phyloP scores from a whole-genome alignment of 2,113 vertebrate species.

The Platycercus adscitus region DNA sequence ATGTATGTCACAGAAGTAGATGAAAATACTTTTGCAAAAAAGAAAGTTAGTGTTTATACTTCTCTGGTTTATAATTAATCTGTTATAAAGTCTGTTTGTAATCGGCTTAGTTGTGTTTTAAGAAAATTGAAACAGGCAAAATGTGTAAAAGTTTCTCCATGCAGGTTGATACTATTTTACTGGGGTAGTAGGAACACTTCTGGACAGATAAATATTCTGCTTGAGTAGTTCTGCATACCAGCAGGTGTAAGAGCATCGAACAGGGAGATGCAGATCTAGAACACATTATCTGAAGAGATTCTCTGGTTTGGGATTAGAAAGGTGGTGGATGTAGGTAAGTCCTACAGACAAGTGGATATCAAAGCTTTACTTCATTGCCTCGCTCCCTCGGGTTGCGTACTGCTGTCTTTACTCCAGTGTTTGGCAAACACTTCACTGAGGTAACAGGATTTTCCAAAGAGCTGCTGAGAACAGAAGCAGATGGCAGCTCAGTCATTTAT shows the following conservation, averaged over 20 bases:
- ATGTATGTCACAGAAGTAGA: background rate
- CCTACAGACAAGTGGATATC: background rate
- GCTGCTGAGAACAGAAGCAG: background rate
- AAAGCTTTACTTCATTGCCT: background rate
- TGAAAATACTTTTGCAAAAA: background rate
- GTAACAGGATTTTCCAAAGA: background rate
- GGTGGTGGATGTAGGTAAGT: background rate
- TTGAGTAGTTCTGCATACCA: background rate
- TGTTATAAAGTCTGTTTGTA: background rate
- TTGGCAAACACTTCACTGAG: background rate
- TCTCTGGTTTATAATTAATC: background rate
- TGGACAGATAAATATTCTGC: background rate
- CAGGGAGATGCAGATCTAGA: background rate
- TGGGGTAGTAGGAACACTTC: background rate
- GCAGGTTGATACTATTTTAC: background rate
- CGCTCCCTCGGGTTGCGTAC: fast-evolving
- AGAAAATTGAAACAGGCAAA: background rate
- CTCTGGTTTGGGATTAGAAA: background rate
- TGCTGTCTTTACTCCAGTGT: background rate
- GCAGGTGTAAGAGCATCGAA: background rate
- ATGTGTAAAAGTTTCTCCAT: background rate
- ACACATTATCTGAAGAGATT: background rate
- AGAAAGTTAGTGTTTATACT: background rate
- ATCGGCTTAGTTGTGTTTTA: background rate
- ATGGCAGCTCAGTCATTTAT: conserved; percentile 1